Evolutionary conservation across 2,797 vertebrate species (phyloP).

Genomic region (Knipowitschia caucasica): DNA sequence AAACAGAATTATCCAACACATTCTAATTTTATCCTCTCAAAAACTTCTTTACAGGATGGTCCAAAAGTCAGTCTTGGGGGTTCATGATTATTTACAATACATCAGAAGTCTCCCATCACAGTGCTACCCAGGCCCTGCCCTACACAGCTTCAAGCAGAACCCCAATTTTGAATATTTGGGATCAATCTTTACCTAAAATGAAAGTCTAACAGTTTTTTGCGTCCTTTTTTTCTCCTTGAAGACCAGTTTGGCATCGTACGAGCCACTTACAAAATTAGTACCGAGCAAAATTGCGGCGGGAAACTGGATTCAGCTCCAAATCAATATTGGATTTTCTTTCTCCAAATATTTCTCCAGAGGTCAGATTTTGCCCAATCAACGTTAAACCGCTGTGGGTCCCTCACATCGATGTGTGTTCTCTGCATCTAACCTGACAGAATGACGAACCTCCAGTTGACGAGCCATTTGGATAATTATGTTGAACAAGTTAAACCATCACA

Average conservation of each 20-base stretch:
- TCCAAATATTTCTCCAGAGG: background rate
- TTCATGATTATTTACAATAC: too few species aligned
- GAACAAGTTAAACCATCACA: background rate
- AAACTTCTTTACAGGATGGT: too few species aligned
- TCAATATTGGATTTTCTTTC: constrained; percentile 3
- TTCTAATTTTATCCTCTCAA: too few species aligned
- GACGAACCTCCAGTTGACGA: background rate
- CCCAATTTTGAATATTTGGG: too few species aligned
- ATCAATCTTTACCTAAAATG: too few species aligned
- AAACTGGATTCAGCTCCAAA: background rate
- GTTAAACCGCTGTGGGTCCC: too few species aligned
- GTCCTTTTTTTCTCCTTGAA: background rate
- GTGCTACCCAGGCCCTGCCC: too few species aligned
- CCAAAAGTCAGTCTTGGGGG: too few species aligned
- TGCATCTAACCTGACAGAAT: background rate
- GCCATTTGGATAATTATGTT: background rate
- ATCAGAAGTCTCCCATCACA: too few species aligned
- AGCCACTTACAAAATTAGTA: background rate
- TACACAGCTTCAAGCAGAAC: too few species aligned
- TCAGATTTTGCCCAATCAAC: background rate
- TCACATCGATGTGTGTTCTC: background rate
- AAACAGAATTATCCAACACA: too few species aligned
- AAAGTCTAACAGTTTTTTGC: background rate
- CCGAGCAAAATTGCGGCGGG: background rate
- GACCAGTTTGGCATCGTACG: background rate